Conservation (phyloP, 2,113 vertebrate genomes). For the Symphodus melops region DNA sequence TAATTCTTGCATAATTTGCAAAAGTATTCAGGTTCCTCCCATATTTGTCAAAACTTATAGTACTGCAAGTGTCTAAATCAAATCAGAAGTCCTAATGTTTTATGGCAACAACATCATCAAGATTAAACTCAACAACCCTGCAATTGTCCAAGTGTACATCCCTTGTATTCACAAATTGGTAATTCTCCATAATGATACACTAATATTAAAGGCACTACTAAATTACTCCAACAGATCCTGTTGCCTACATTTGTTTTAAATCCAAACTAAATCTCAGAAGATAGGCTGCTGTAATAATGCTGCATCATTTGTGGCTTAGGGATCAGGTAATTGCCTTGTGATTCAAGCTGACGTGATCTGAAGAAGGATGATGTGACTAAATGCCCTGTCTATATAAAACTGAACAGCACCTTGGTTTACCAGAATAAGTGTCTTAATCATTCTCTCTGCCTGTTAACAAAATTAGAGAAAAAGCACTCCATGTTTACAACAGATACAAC, state of each 20-base stretch:
- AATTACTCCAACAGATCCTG: neutral
- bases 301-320: conserved; percentile 1
- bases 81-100: neutral
- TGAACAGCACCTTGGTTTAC: conserved; percentile 8
- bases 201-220: neutral
- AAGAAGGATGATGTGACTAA: conserved; percentile 23
- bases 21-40: neutral
- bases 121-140: neutral
- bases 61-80: neutral
- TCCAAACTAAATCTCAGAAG: neutral
- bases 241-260: neutral
- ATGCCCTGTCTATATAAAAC: conserved; percentile 10
- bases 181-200: neutral
- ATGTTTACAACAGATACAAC: conserved; percentile 19
- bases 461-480: conserved; percentile 19
- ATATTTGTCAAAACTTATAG: neutral
- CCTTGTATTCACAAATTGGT: neutral
- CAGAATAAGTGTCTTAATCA: conserved; percentile 15
- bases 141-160: neutral
- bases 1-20: neutral
- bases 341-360: conserved; percentile 28
- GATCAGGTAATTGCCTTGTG: neutral
- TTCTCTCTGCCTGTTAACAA: conserved; percentile 1
- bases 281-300: conserved; percentile 11
- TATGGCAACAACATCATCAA: neutral